Evolutionary conservation across 2,797 vertebrate genomes (phyloP), one percentile per base, ranked within the genome.

Genomic region (Onychomys leucogaster): DNA sequence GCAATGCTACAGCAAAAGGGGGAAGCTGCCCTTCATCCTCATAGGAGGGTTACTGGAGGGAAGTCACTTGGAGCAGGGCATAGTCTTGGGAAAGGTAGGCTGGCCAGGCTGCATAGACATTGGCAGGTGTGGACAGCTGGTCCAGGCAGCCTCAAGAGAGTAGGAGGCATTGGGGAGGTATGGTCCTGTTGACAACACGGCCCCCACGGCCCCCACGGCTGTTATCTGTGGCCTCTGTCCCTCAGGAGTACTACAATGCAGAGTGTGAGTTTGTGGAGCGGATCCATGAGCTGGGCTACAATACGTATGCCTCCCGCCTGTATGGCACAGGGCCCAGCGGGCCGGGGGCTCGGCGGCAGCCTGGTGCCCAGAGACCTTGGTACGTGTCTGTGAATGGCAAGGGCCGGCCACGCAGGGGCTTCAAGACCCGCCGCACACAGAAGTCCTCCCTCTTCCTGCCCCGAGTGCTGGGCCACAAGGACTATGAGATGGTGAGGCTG

Each of bases 201-300:
- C 41, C 55, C 46, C 49, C 73, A 59, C 63, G 71, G 57, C 41
- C 55, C 46, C 49, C 52, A 46, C 17, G 43, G 75, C 43, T 59
- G 5, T 80, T 96, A 11, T 6, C 25, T 16, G 0, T 7, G 29
- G 4, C 29, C 1, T 67, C 96, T 83, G 43, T 59, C 61, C 95
- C 78, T 4, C 98, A 99, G 99, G 99, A 99, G 95, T 98, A 90
- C 73, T 99, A 99, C 97, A 99, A 98, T 32, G 98, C 99, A 0
- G 99, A 99, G 97, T 99, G 99, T n/a, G 99, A 99, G 98, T 99
- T 99, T 0, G 99, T 99, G 98, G 99, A 99, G 98, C 98, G 99
- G 73, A 99, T 99, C 97, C 99, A 99, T 0, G 99, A 99, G 96
- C 87, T 99, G 95, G 99, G 99, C 13, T 99, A 99, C 97, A 99